Evolutionary conservation across 2,113 vertebrate species (phyloP).

Genomic region (Xenus cinereus): DNA sequence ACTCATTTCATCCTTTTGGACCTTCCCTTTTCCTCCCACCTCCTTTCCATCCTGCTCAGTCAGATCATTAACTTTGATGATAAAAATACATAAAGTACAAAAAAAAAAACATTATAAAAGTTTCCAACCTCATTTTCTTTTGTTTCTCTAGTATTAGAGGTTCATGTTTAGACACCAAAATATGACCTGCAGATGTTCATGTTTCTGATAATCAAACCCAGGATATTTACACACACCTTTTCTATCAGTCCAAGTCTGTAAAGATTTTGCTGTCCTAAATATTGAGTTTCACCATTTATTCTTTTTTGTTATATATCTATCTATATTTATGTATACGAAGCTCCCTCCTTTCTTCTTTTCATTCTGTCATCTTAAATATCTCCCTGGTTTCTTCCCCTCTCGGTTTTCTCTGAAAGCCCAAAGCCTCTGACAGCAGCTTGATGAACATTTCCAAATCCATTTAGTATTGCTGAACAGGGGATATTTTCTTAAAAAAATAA

Average conservation of each 20-base stretch:
- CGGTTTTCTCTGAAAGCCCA: not conserved
- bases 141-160: not conserved
- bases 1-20: not conserved
- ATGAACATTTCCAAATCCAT: not conserved
- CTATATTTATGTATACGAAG: not conserved
- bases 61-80: not conserved
- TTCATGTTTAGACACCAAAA: not conserved
- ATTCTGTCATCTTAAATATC: not conserved
- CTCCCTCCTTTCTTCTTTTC: not conserved
- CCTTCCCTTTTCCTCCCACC: not conserved
- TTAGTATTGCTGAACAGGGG: not conserved
- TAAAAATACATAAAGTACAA: not conserved
- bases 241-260: not conserved
- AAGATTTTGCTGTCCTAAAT: not conserved
- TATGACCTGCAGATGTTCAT: not conserved
- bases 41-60: not conserved
- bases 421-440: not conserved
- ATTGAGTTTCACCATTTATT: not conserved
- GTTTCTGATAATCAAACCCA: not conserved
- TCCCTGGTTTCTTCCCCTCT: not conserved
- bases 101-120: not conserved
- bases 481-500: not conserved
- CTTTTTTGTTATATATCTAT: not conserved
- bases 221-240: not conserved
- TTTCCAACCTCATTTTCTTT: not conserved